Base-by-base conservation (phyloP, 2,888 invertebrate species). In the Saturnia japonica region DNA sequence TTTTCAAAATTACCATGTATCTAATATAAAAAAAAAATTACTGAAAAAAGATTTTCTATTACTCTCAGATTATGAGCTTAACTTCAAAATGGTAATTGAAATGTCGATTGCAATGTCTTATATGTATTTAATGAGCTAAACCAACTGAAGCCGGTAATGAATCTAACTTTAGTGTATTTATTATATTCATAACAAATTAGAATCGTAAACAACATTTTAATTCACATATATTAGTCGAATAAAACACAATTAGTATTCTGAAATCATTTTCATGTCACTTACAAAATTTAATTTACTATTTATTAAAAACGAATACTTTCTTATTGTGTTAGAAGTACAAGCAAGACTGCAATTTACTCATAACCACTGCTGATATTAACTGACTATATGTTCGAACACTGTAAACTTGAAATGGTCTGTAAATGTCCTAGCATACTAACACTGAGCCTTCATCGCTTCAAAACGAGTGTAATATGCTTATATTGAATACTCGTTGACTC, bases 141-240 rank as follows among this genome's bases (percentile, higher is more conserved):
- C 40, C 19, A 64, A 64, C 19, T 19, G 40, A 28, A 64, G 19
- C 34, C 64, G 34, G 34, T 64, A 64, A 64, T 64, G 14, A 64
- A 64, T 40, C 40, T 40, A 9, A 64, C 64, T 40, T 64, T 40
- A 34, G 62, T 62, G 16, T 40, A n/a, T 64, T 64, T 40, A n/a
- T 64, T 64, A 40, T 40, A 9, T 64, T 40, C 40, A 9, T 8
- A 40, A 40, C 64, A 6, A 64, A 64, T 40, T 64, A 40, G 11
- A 64, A 64, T 40, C 64, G 64, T 64, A n/a, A 64, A 64, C n/a
- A 40, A 64, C 64, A 64, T 64, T 64, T 64, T 34, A 64, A 64
- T 64, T 64, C 16, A 11, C n/a, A 64, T 7, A 40, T 64, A 2
- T 40, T 19, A 34, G 19, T 40, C 40, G 9, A 40, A 64, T n/a